Base-by-base conservation (phyloP, 2,797 vertebrate species). In the Spinibarbus caldwelli region DNA sequence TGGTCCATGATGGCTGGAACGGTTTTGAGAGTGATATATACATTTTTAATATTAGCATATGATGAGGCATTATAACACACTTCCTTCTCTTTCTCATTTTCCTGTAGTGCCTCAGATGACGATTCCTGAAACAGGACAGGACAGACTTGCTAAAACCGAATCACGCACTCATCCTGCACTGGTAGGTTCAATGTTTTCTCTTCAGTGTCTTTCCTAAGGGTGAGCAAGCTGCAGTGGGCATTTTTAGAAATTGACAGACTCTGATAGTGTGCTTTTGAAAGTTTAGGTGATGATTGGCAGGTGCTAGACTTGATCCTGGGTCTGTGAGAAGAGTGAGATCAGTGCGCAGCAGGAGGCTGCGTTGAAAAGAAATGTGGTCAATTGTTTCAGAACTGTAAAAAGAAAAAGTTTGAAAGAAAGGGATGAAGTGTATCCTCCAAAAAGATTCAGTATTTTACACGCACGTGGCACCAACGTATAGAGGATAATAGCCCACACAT, bases 401-500 rank as follows among this genome's bases (percentile, higher is more conserved):
- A 45, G 59, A 62, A 86, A 67, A 78, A 85, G 68, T 49, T 86
- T 73, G 84, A 79, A 54, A 59, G 29, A 89, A 80, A 36, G 17
- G 17, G 64, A 82, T 38, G 15, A 34, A 66, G 72, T 19, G 62
- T 82, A 62, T 57, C 82, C 29, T 66, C 62, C 19, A 78, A 73
- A 83, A 85, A 81, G 47, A 80, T 43, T 70, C 17, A 17, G 34
- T n/a, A 57, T 41, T 77, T 66, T 59, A 73, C 67, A 88, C 38
- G 10, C 2, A 10, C 38, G 70, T 49, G 49, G 73, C 38, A 67
- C 75, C 49, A 47, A 86, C 21, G n/a, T 64, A 62, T 66, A 66
- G 62, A 78, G 49, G 71, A 86, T 73, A 80, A 67, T 54, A 88
- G 86, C 93, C 93, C 93, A 94, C 94, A 91, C 92, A 93, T 90